Percentiles rank a stretch among this genome's conserved stretches.
Conservation (phyloP, 2,113 vertebrate genomes). For the Epinephelus lanceolatus region DNA sequence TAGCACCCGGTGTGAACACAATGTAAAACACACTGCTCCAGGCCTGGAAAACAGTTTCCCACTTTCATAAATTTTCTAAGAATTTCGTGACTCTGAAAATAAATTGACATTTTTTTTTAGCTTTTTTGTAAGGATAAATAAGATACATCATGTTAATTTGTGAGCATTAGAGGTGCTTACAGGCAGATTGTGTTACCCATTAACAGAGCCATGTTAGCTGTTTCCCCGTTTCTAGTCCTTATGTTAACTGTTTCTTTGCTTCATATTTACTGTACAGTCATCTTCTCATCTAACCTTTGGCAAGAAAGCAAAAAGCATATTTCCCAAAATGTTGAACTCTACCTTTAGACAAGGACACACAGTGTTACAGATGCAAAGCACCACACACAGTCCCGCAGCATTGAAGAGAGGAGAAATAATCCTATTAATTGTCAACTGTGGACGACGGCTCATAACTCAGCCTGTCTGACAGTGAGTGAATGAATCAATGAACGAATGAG, state of each 20-base stretch:
- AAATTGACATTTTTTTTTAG: no score
- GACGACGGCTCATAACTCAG: constrained; percentile 12
- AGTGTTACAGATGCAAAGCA: constrained; percentile 51
- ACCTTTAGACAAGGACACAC: constrained; percentile 27
- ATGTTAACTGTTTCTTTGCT: neutral
- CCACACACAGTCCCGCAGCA: constrained; percentile 8
- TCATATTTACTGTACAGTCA: neutral
- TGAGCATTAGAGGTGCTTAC: neutral
- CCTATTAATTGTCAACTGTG: neutral
- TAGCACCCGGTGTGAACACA: no score
- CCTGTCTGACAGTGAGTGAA: constrained; percentile 4
- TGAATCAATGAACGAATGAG: neutral
- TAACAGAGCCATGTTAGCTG: neutral
- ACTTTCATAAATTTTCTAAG: no score
- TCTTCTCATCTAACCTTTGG: neutral
- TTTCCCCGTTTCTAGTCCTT: constrained; percentile 1
- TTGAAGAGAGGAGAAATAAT: constrained; percentile 13
- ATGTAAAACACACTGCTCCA: no score
- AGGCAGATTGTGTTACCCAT: neutral
- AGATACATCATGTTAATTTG: neutral
- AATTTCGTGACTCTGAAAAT: no score
- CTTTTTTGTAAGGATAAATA: neutral
- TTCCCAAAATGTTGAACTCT: constrained; percentile 4
- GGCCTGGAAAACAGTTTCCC: no score
- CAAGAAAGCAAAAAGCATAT: neutral